Percentiles rank a stretch among this genome's conserved stretches.
phyloP scores from a whole-genome alignment of 2,888 invertebrate genomes.

The Adineta ricciae region DNA sequence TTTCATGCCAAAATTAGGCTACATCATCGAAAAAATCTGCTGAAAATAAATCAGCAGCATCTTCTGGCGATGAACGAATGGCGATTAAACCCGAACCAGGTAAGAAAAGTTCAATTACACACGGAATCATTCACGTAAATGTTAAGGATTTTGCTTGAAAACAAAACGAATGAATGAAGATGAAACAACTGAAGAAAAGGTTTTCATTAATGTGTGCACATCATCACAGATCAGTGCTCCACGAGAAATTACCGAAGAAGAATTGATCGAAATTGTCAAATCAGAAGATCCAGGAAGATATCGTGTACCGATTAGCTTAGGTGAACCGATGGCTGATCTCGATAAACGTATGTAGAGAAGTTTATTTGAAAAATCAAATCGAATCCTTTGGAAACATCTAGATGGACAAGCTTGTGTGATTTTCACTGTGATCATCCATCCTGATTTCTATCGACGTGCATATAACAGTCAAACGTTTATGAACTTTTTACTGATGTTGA shows the following conservation, averaged over 20 bases:
- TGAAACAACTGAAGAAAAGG: slow-evolving; percentile 56
- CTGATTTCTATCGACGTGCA: slow-evolving; percentile 66
- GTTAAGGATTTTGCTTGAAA: slow-evolving; percentile 68
- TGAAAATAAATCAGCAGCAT: background rate
- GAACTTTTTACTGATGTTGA: slow-evolving; percentile 68
- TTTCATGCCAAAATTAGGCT: background rate
- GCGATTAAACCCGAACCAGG: background rate
- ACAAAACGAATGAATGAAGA: slow-evolving; percentile 54
- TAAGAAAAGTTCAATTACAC: background rate
- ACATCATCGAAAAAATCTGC: background rate
- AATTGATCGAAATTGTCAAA: slow-evolving; percentile 60
- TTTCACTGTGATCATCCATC: slow-evolving; percentile 73
- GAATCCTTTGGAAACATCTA: slow-evolving; percentile 37
- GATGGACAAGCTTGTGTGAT: slow-evolving; percentile 63
- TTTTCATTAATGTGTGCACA: slow-evolving; percentile 73
- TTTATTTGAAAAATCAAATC: no score
- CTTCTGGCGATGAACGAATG: background rate
- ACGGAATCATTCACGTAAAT: no score
- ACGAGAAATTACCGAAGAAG: slow-evolving; percentile 53
- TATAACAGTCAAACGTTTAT: slow-evolving; percentile 62
- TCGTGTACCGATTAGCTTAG: slow-evolving; percentile 79
- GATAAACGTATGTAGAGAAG: slow-evolving; percentile 59
- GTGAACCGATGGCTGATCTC: slow-evolving; percentile 64
- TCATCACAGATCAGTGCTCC: slow-evolving; percentile 54
- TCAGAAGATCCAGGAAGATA: slow-evolving; percentile 62